These are phyloP conservation scores for Mimumesa dahlbomi DNA, from an alignment of 2,888 invertebrate genomes.

Conservation along the genomic window DNA sequence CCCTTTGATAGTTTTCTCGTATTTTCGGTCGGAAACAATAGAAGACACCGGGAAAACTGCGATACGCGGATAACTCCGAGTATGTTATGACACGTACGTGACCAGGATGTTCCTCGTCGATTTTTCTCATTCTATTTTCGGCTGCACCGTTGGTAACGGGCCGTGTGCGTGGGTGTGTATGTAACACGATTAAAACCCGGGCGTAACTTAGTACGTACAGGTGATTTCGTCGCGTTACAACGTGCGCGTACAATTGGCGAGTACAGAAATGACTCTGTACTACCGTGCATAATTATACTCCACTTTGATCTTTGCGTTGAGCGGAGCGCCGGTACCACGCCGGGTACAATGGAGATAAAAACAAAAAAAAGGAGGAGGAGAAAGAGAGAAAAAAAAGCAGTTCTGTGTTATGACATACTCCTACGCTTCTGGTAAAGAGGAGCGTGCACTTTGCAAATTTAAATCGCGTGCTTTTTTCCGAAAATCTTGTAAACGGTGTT, in stretches of 20 bases:
- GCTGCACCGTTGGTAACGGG: neutral
- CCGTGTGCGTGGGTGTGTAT: neutral
- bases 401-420: slow-evolving; percentile 1
- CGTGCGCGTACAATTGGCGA: slow-evolving; percentile 34
- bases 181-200: slow-evolving; percentile 28
- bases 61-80: slow-evolving; percentile 25
- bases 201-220: slow-evolving; percentile 1
- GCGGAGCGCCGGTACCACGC: slow-evolving; percentile 14
- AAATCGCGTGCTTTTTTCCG: slow-evolving; percentile 36
- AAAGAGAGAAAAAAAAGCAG: neutral
- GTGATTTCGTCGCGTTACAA: slow-evolving; percentile 8
- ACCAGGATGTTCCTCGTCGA: slow-evolving; percentile 1
- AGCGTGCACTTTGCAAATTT: slow-evolving; percentile 5
- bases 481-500: too few relatives aligned
- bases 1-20: slow-evolving; percentile 17
- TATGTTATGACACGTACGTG: slow-evolving; percentile 16
- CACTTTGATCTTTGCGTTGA: slow-evolving; percentile 44
- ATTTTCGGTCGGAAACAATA: slow-evolving; percentile 17
- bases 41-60: slow-evolving; percentile 25
- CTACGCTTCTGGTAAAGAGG: slow-evolving; percentile 4
- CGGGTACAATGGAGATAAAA: slow-evolving; percentile 39
- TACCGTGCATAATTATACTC: slow-evolving; percentile 41
- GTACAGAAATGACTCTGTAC: slow-evolving; percentile 31
- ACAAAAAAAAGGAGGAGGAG: slow-evolving; percentile 1
- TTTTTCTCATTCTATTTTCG: neutral